Conservation (phyloP, 2,797 vertebrate species). For the Picus viridis region DNA sequence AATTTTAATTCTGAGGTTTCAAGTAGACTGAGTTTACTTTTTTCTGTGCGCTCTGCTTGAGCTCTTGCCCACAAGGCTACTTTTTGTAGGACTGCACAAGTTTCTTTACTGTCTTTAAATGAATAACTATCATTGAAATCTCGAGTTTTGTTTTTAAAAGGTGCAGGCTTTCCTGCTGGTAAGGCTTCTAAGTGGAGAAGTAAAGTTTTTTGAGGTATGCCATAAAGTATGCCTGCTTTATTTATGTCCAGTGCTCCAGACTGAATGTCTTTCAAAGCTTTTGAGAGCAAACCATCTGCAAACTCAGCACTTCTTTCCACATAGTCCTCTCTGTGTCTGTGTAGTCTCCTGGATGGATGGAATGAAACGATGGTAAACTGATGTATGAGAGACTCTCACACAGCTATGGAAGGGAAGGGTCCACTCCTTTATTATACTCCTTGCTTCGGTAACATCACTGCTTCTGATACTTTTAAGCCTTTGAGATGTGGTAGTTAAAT, state of each 20-base stretch:
- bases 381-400: constrained; percentile 95
- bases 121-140: constrained; percentile 87
- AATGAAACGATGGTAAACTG: constrained; percentile 95
- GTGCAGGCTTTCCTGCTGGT: constrained; percentile 87
- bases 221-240: constrained; percentile 99
- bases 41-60: constrained; percentile 90
- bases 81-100: constrained; percentile 93
- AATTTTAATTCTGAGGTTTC: constrained; percentile 91
- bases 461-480: constrained; percentile 90
- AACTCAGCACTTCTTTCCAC: constrained; percentile 99
- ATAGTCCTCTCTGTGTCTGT: constrained; percentile 94
- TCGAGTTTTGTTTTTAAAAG: constrained; percentile 85
- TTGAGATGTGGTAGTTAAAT: constrained; percentile 86
- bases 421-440: constrained; percentile 99
- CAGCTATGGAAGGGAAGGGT: constrained; percentile 95
- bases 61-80: constrained; percentile 93
- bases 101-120: constrained; percentile 89
- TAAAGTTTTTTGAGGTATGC: constrained; percentile 97
- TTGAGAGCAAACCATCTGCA: constrained; percentile 99
- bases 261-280: constrained; percentile 99
- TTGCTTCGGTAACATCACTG: constrained; percentile 99
- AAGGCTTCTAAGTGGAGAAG: constrained; percentile 92
- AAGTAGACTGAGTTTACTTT: constrained; percentile 87
- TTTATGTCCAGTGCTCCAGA: constrained; percentile 98
- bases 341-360: constrained; percentile 98